Conservation (phyloP, 1,140 invertebrate species). For the Saccostrea echinata region DNA sequence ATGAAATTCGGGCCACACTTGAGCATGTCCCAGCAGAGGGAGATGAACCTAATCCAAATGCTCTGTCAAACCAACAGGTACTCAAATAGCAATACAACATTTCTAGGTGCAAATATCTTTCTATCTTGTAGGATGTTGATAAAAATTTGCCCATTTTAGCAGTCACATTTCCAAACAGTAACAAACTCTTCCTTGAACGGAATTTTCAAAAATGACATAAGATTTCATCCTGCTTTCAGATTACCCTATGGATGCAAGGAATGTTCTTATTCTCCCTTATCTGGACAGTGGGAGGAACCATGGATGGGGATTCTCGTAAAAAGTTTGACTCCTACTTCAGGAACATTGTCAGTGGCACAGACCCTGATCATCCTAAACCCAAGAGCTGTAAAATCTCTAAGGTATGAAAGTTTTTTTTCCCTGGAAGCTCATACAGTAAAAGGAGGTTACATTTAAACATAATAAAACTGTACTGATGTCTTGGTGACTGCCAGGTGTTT, state of each 20-base stretch:
- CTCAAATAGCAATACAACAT: neutral
- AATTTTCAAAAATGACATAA: constrained; percentile 74
- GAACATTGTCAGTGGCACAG: constrained; percentile 87
- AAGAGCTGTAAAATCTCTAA: constrained; percentile 93
- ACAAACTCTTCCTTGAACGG: constrained; percentile 68
- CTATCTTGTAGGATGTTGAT: too few relatives aligned
- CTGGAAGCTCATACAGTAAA: too few relatives aligned
- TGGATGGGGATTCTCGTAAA: constrained; percentile 80
- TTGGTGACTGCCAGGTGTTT: too few relatives aligned
- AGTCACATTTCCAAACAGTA: too few relatives aligned
- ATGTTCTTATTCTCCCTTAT: constrained; percentile 80
- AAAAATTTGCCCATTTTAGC: too few relatives aligned
- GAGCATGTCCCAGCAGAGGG: constrained; percentile 57
- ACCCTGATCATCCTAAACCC: constrained; percentile 89
- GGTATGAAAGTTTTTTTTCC: constrained; percentile 70
- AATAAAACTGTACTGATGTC: too few relatives aligned
- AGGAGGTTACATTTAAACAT: neutral
- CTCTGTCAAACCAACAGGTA: constrained; percentile 75
- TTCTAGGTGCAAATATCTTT: too few relatives aligned
- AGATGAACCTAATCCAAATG: constrained; percentile 55
- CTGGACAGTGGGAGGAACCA: constrained; percentile 78
- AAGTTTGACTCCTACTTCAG: constrained; percentile 90
- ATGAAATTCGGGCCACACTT: constrained; percentile 74
- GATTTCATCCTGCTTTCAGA: constrained; percentile 64
- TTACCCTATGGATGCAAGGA: constrained; percentile 80